A percentile compares a stretch with the other conserved stretches of the same genome.
These are phyloP conservation scores for Delphinus delphis DNA, from an alignment of 2,113 vertebrate species.

Conservation along the genomic window DNA sequence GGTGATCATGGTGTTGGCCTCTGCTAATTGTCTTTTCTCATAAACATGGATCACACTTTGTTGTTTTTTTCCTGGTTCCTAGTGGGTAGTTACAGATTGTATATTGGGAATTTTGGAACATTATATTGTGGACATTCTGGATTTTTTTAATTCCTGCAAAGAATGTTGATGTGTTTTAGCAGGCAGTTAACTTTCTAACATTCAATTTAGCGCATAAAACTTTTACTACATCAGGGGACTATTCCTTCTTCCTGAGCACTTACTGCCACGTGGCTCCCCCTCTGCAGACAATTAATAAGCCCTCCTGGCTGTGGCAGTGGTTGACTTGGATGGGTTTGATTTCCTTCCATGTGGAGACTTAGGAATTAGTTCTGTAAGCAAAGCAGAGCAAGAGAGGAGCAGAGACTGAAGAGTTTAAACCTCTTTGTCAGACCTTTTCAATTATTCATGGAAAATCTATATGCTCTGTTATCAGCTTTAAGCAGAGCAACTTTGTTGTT, in stretches of 20 bases:
- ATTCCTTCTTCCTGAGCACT: not conserved
- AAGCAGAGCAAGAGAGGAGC: constrained; percentile 49
- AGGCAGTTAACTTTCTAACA: not conserved
- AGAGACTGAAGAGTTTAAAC: constrained; percentile 58
- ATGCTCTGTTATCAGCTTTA: constrained; percentile 68
- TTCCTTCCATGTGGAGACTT: not conserved
- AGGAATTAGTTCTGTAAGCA: constrained; percentile 43
- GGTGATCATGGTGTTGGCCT: not conserved
- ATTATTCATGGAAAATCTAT: constrained; percentile 71
- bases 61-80: not conserved
- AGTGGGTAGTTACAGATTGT: not conserved
- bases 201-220: too few species aligned
- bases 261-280: not conserved
- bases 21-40: not conserved
- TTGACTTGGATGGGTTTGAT: not conserved
- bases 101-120: not conserved
- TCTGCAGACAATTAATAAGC: not conserved
- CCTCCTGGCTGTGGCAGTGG: not conserved
- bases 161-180: not conserved
- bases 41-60: not conserved
- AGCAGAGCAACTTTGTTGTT: constrained; percentile 71
- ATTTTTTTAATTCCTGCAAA: not conserved
- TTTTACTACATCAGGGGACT: too few species aligned
- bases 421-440: constrained; percentile 58
- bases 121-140: not conserved